phyloP scores from a whole-genome alignment of 2,113 vertebrate genomes.

The Raphicerus campestris region DNA sequence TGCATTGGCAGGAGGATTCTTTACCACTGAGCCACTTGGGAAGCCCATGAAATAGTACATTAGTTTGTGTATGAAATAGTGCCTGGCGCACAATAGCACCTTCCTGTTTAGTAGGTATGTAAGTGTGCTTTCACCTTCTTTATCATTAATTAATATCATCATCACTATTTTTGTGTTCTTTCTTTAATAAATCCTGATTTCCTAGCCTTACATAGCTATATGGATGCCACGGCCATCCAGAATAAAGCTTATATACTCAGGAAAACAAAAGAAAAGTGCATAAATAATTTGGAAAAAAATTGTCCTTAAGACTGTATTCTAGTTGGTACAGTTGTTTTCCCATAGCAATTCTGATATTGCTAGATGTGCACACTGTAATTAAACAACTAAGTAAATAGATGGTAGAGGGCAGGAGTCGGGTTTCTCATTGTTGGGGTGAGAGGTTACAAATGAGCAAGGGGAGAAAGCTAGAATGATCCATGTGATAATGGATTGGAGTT shows the following conservation, averaged over 20 bases:
- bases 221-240: not conserved
- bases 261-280: not conserved
- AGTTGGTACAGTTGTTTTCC: not conserved
- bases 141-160: not conserved
- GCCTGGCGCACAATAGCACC: not conserved
- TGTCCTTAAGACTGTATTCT: not conserved
- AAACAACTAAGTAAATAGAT: not conserved
- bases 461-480: not conserved
- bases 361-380: not conserved
- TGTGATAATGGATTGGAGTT: not conserved
- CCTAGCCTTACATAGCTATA: not conserved
- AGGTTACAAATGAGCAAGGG: not conserved
- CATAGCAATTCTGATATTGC: not conserved
- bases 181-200: not conserved
- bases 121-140: not conserved
- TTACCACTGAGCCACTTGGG: not conserved
- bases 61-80: not conserved
- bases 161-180: not conserved
- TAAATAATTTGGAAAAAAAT: not conserved
- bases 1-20: accelerated
- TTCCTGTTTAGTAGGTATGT: not conserved
- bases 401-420: not conserved
- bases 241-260: not conserved
- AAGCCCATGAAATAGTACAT: not conserved
- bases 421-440: not conserved